Evolutionary conservation across 2,113 vertebrate species (phyloP), one percentile per base, ranked within the genome.

Genomic region (Ceratotherium simum): DNA sequence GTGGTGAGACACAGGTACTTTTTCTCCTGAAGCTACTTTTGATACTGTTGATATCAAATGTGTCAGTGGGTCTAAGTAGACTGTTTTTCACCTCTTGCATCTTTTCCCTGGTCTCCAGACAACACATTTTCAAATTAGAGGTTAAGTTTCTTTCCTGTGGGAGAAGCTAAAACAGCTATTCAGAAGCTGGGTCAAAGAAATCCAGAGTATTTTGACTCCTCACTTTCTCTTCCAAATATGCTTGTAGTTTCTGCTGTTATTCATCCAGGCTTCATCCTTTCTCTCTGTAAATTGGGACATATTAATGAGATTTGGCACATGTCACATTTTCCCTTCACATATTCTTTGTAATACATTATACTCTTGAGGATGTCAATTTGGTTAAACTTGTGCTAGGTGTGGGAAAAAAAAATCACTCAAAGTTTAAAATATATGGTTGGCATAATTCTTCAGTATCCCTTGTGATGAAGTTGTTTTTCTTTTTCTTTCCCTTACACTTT

Each of bases 371-470:
- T 73, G 3, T 21, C 62, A 69, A 12, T 93, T 96, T 85, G 54
- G 6, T 73, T 86, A 88, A 58, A 46, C 18, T 96, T 84, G 73
- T 89, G 39, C 42, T 78, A 89, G 90, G 51, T 93, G 54, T 76
- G 33, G 62, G 18, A 62, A 42, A 67, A 95, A 96, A 95, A 96
- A 96, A 33, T 82, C 21, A 76, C 76, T 95, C 69, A 48, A 81
- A 29, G 0, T 20, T 72, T 75, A 94, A 94, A 80, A 64, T 39
- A 23, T 4, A 58, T 84, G 9, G 2, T 80, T 93, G 48, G 23
- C 60, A 51, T 81, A 82, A 60, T 95, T 60, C n/a, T 58, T 89
- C 58, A 62, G 25, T 91, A 81, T 96, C 0, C 21, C 58, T 84
- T 76, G 12, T 81, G 31, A 72, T 70, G 23, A 90, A 88, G 8